Evolutionary conservation across 2,888 invertebrate genomes (phyloP), one percentile per base, ranked within the genome.

Genomic region (Coleophora deauratella): DNA sequence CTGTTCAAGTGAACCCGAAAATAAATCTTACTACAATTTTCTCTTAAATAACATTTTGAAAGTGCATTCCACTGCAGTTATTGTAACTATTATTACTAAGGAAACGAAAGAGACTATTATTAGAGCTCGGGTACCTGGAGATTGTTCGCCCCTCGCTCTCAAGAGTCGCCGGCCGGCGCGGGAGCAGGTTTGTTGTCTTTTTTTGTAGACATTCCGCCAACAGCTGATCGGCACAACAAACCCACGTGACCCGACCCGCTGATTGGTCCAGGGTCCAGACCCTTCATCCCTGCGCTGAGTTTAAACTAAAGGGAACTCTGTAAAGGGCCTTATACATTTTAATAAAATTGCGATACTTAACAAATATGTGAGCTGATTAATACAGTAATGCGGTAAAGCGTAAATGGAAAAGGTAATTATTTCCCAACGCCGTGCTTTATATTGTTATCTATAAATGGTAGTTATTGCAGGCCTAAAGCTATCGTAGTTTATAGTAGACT

Each of bases 221-320:
- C 81, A 81, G 80, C 81, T 80, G 81, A 80, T 77, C 63, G 56
- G 49, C 52, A 72, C 57, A 74, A 71, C 66, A 72, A 71, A 60
- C 47, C 54, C 70, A 69, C 59, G 59, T 70, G 67, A 62, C 45
- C 32, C 48, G 35, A 40, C 37, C 33, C 45, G 45, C 49, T 46
- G 40, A 68, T 75, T 75, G 73, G 71, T 53, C 50, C 41, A 42
- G 30, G n/a, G n/a, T n/a, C 13, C 21, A 21, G 21, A 30, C 9
- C 4, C 31, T 40, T 49, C 43, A 57, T 61, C 68, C 66, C 70
- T 46, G 55, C 46, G 45, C 50, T 55, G 31, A 54, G 51, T n/a
- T n/a, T 49, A 42, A 47, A 46, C 21, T 21, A 6, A 21, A 4
- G 21, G 21, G 21, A 4, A 21, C 21, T 21, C 21, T 44, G 47